A percentile compares a stretch with the other conserved stretches of the same genome.
Conservation (phyloP, 2,888 invertebrate genomes). For the Seladonia tumulorum region DNA sequence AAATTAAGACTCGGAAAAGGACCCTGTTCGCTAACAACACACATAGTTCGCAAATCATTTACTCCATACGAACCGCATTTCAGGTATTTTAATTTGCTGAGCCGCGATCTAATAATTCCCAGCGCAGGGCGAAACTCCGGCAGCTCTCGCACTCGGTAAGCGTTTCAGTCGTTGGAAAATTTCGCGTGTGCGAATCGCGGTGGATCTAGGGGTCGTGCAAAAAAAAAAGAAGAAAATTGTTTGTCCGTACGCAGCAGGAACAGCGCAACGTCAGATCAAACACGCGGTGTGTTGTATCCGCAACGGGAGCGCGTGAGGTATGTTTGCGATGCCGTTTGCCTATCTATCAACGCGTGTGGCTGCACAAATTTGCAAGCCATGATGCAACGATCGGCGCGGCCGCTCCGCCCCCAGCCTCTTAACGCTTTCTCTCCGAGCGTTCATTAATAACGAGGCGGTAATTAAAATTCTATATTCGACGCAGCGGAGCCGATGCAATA, state of each 20-base stretch:
- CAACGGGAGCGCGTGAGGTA: slow-evolving; percentile 9
- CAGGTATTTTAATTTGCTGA: not conserved
- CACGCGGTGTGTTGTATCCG: slow-evolving; percentile 12
- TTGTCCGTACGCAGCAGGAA: not conserved
- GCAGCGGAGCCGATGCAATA: slow-evolving; percentile 35
- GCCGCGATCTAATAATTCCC: not conserved
- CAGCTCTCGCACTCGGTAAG: not conserved
- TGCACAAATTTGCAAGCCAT: slow-evolving; percentile 23
- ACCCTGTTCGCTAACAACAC: not conserved
- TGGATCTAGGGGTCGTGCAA: not conserved
- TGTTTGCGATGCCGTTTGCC: slow-evolving; percentile 29
- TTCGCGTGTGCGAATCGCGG: not conserved
- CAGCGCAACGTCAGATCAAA: slow-evolving; percentile 11
- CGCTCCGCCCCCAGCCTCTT: slow-evolving; percentile 6
- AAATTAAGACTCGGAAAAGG: too few relatives aligned
- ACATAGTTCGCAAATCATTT: not conserved
- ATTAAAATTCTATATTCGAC: slow-evolving; percentile 69
- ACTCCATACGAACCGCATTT: not conserved
- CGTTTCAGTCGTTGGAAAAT: not conserved
- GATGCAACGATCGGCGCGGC: slow-evolving; percentile 16
- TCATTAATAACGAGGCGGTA: slow-evolving; percentile 70
- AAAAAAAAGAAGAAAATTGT: not conserved
- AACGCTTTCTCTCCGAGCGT: slow-evolving; percentile 35
- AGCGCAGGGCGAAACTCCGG: not conserved
- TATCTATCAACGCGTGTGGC: slow-evolving; percentile 19